Evolutionary conservation across 2,888 invertebrate species (phyloP).

Genomic region (Seira ritae): DNA sequence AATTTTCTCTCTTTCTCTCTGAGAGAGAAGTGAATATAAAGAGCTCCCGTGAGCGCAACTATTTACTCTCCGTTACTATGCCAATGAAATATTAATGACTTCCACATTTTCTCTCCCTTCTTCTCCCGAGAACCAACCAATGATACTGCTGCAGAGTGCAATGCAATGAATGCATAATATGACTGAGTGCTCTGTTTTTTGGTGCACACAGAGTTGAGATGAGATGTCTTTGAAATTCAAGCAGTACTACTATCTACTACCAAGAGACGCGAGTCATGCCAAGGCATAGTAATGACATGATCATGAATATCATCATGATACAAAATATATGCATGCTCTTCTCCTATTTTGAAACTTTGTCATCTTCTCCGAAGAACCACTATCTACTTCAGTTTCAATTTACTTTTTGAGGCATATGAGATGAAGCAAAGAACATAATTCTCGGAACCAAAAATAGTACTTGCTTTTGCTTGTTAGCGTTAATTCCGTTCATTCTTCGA

Average conservation of each 20-base stretch:
- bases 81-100: conserved; percentile 73
- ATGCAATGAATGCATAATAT: too few species aligned
- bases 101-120: conserved; percentile 66
- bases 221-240: conserved; percentile 47
- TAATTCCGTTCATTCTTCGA: conserved; percentile 57
- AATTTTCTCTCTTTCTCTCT: conserved; percentile 60
- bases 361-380: conserved; percentile 37
- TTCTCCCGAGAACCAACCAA: too few species aligned
- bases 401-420: conserved; percentile 28
- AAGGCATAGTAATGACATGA: too few species aligned
- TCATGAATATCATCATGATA: conserved; percentile 43
- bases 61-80: conserved; percentile 49
- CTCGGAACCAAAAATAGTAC: conserved; percentile 66
- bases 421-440: conserved; percentile 31
- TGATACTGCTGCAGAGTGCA: too few species aligned
- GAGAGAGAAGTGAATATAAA: conserved; percentile 60
- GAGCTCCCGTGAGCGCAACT: conserved; percentile 55
- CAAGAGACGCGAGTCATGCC: not conserved
- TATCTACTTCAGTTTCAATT: too few species aligned
- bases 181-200: too few species aligned
- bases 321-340: too few species aligned
- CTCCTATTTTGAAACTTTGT: conserved; percentile 46
- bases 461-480: too few species aligned
- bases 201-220: too few species aligned
- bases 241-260: conserved; percentile 48